Conservation (phyloP, 2,113 vertebrate species). For the Forbesichthys agassizii region DNA sequence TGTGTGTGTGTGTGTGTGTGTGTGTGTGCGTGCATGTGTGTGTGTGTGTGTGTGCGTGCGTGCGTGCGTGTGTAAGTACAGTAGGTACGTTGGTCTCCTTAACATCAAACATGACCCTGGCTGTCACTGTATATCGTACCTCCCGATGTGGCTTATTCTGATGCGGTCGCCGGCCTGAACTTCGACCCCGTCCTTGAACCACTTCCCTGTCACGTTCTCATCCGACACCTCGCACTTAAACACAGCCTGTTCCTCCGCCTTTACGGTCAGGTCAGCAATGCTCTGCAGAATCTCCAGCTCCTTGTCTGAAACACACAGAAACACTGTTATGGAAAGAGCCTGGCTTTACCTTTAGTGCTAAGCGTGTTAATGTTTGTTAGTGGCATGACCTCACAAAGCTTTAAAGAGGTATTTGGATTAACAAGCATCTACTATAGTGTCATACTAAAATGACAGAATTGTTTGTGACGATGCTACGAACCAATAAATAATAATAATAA, state of each 20-base stretch:
- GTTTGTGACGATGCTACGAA: no score
- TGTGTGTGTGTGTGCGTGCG: neutral
- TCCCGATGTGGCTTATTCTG: slow-evolving; percentile 83
- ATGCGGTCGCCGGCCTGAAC: slow-evolving; percentile 81
- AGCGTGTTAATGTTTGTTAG: no score
- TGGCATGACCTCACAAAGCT: no score
- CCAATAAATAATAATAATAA: no score
- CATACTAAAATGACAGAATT: no score
- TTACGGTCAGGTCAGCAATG: slow-evolving; percentile 87
- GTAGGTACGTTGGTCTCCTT: slow-evolving; percentile 63
- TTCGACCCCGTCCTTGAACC: slow-evolving; percentile 88
- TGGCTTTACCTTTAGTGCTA: no score
- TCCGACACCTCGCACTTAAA: slow-evolving; percentile 93
- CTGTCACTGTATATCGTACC: slow-evolving; percentile 63
- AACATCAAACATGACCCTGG: no score
- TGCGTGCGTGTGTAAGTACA: slow-evolving; percentile 68
- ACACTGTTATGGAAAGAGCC: neutral
- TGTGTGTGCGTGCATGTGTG: neutral
- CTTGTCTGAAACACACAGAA: slow-evolving; percentile 76
- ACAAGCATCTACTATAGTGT: no score
- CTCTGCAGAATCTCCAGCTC: slow-evolving; percentile 86
- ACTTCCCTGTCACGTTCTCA: slow-evolving; percentile 90
- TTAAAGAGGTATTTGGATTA: no score
- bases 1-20: neutral
- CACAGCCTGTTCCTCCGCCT: slow-evolving; percentile 84